Conservation (phyloP, 2,797 vertebrate genomes). For the Sus cebifrons region DNA sequence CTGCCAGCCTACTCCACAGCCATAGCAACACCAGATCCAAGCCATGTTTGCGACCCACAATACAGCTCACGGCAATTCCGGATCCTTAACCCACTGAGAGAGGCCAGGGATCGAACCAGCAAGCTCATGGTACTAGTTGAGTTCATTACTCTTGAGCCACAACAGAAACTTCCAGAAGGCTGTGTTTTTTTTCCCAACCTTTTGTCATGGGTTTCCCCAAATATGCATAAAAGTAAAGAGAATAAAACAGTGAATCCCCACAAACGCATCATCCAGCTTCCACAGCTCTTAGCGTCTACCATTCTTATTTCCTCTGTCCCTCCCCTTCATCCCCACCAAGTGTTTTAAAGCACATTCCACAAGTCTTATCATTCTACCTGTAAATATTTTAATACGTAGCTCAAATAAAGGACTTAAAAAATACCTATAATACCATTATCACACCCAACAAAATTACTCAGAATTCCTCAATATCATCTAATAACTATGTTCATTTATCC, state of each 20-base stretch:
- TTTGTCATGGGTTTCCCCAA: background rate
- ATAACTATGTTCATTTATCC: background rate
- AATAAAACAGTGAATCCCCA: background rate
- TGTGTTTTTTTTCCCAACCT: background rate
- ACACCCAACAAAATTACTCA: background rate
- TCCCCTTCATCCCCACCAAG: background rate
- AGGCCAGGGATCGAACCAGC: too few relatives aligned
- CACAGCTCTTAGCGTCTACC: background rate
- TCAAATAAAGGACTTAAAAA: conserved; percentile 5
- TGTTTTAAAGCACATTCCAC: background rate
- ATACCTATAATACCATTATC: background rate
- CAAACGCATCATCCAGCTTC: background rate
- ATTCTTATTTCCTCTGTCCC: background rate
- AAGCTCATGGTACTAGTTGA: too few relatives aligned
- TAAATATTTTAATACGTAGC: background rate
- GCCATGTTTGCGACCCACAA: too few relatives aligned
- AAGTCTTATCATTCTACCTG: background rate
- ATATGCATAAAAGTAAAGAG: background rate
- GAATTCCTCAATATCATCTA: background rate
- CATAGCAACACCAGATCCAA: too few relatives aligned
- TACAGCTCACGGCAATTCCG: too few relatives aligned
- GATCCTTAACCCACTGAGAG: too few relatives aligned
- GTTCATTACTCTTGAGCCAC: too few relatives aligned
- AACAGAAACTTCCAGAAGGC: background rate
- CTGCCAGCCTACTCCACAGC: too few relatives aligned